phyloP scores from a whole-genome alignment of 2,113 vertebrate species.

The Oryzias javanicus region DNA sequence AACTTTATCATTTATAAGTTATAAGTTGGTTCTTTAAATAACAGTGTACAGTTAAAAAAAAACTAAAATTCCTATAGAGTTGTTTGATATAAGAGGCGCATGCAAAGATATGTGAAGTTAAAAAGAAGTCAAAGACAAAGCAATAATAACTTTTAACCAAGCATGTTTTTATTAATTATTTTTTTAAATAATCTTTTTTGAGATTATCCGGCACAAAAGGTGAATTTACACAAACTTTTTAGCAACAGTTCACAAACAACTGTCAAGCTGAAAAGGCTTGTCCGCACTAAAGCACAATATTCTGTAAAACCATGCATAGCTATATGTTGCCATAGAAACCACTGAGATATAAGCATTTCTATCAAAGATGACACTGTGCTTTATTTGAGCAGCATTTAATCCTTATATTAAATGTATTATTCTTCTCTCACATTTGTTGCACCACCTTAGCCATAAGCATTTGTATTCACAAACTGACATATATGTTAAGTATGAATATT shows the following conservation, averaged over 20 bases:
- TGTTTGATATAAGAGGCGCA: too few relatives aligned
- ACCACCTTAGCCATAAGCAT: slow-evolving; percentile 18
- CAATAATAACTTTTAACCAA: too few relatives aligned
- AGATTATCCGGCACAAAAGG: slow-evolving; percentile 67
- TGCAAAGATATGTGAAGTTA: too few relatives aligned
- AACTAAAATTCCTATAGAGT: too few relatives aligned
- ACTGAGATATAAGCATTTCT: slow-evolving; percentile 20
- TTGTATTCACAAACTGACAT: slow-evolving; percentile 3
- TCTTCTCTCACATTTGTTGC: slow-evolving; percentile 7
- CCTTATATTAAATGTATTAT: slow-evolving; percentile 23
- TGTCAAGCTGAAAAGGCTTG: slow-evolving; percentile 46
- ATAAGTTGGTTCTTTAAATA: too few relatives aligned
- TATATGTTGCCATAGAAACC: slow-evolving; percentile 46
- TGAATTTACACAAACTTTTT: slow-evolving; percentile 63
- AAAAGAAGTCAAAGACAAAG: too few relatives aligned
- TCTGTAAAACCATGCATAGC: slow-evolving; percentile 62
- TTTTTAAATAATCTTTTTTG: slow-evolving; percentile 6
- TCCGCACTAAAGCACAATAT: slow-evolving; percentile 38
- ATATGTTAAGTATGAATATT: slow-evolving; percentile 30
- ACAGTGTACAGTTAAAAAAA: too few relatives aligned
- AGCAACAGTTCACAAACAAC: slow-evolving; percentile 36
- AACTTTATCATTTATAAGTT: too few relatives aligned
- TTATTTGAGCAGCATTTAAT: slow-evolving; percentile 37
- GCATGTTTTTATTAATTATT: too few relatives aligned
- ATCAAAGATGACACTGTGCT: slow-evolving; percentile 53